Conservation (phyloP, 1,140 invertebrate genomes). For the Hycleus cichorii region DNA sequence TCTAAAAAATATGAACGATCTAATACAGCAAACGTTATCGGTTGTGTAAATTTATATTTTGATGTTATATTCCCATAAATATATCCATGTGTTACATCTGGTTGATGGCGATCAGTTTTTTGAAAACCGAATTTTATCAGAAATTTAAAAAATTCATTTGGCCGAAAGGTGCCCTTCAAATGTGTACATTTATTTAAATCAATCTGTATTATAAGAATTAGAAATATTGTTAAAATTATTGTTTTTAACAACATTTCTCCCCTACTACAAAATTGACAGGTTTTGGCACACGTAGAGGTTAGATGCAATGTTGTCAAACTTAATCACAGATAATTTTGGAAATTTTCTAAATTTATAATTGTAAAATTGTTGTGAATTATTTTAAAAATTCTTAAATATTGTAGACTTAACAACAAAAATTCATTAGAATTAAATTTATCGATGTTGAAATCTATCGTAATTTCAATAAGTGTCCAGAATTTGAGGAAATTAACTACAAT, state of each 20-base stretch:
- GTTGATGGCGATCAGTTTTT: slow-evolving; percentile 80
- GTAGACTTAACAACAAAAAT: too few species aligned
- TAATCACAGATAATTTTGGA: neutral
- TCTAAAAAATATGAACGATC: slow-evolving; percentile 81
- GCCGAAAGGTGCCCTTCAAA: slow-evolving; percentile 57
- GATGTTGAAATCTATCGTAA: too few species aligned
- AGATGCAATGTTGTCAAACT: slow-evolving; percentile 2
- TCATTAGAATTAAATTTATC: too few species aligned
- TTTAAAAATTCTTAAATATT: too few species aligned
- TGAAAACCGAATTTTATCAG: slow-evolving; percentile 94
- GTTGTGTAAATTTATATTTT: slow-evolving; percentile 51
- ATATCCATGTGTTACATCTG: slow-evolving; percentile 80
- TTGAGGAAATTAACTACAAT: too few species aligned
- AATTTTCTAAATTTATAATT: too few species aligned
- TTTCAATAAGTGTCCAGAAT: too few species aligned
- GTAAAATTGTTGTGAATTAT: too few species aligned
- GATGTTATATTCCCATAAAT: slow-evolving; percentile 92
- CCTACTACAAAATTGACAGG: slow-evolving; percentile 12
- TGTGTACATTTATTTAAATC: slow-evolving; percentile 41
- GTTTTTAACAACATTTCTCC: slow-evolving; percentile 29
- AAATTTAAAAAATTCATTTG: slow-evolving; percentile 80
- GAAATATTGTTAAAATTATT: slow-evolving; percentile 20
- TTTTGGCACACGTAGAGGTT: slow-evolving; percentile 8
- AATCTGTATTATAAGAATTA: slow-evolving; percentile 24
- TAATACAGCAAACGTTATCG: slow-evolving; percentile 79